Percentiles rank a stretch among this genome's conserved stretches.
Conservation (phyloP, 2,888 invertebrate genomes). For the Physocephala rufipes region DNA sequence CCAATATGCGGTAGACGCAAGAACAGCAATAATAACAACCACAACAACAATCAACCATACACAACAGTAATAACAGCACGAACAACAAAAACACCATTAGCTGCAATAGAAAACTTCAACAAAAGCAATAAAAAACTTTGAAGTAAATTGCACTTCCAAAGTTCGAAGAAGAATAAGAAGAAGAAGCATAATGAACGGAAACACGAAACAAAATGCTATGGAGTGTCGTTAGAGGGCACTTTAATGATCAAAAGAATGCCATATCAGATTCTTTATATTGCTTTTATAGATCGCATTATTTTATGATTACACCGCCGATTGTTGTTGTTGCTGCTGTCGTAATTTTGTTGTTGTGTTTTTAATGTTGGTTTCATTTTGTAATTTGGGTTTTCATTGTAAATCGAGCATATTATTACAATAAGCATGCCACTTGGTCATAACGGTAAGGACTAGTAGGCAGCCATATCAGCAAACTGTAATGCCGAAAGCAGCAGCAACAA, state of each 20-base stretch:
- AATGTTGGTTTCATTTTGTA: not conserved
- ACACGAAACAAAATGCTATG: too few species aligned
- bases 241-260: too few species aligned
- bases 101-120: not conserved
- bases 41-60: not conserved
- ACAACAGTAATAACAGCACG: not conserved
- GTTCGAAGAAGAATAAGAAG: too few species aligned
- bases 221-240: too few species aligned
- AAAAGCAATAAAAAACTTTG: not conserved
- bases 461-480: not conserved
- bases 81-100: not conserved
- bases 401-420: slow-evolving; percentile 53
- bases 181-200: too few species aligned
- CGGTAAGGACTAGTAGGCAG: not conserved
- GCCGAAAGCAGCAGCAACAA: not conserved
- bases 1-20: not conserved
- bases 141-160: too few species aligned
- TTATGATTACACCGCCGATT: too few species aligned
- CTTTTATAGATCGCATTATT: too few species aligned
- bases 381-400: slow-evolving; percentile 45
- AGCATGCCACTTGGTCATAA: slow-evolving; percentile 35
- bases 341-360: too few species aligned
- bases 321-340: too few species aligned
- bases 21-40: not conserved
- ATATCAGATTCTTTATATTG: too few species aligned